A percentile compares a stretch with the other conserved stretches of the same genome.
phyloP scores from a whole-genome alignment of 1,140 invertebrate genomes.

The Drosophila tristis region DNA sequence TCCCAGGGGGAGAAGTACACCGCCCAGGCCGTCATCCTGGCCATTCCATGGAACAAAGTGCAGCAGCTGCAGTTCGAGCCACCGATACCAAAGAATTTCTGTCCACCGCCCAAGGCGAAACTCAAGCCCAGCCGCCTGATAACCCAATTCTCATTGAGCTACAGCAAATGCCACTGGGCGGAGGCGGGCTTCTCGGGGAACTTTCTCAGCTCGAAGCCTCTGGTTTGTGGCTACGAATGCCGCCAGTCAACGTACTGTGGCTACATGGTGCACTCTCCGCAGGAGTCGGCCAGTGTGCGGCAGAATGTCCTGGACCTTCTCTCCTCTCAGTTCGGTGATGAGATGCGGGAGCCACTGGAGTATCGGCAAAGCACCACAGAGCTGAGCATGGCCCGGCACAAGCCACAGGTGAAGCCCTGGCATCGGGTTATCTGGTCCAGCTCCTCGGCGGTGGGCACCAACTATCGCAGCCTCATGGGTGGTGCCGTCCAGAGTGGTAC shows the following conservation, averaged over 20 bases:
- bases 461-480: slow-evolving; percentile 70
- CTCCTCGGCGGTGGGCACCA: slow-evolving; percentile 59
- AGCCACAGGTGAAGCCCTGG: slow-evolving; percentile 64
- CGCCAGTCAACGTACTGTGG: slow-evolving; percentile 35
- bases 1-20: slow-evolving; percentile 28
- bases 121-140: slow-evolving; percentile 15
- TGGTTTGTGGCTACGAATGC: slow-evolving; percentile 56
- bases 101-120: not conserved
- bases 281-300: slow-evolving; percentile 26
- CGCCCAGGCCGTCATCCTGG: slow-evolving; percentile 64
- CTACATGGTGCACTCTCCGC: slow-evolving; percentile 51
- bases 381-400: slow-evolving; percentile 21
- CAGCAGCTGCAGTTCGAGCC: slow-evolving; percentile 54
- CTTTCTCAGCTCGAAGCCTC: slow-evolving; percentile 52
- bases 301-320: slow-evolving; percentile 46
- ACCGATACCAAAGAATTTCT: slow-evolving; percentile 42
- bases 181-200: slow-evolving; percentile 60
- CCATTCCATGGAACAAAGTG: slow-evolving; percentile 72
- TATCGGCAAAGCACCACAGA: slow-evolving; percentile 45
- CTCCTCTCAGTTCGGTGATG: slow-evolving; percentile 50
- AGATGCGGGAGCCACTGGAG: slow-evolving; percentile 52
- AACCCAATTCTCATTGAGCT: slow-evolving; percentile 57
- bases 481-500: slow-evolving; percentile 80
- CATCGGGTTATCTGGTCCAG: slow-evolving; percentile 75
- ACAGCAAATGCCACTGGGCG: slow-evolving; percentile 60